These are phyloP conservation scores for Heteromurus nitidus DNA, from an alignment of 2,888 invertebrate genomes.

Conservation along the genomic window DNA sequence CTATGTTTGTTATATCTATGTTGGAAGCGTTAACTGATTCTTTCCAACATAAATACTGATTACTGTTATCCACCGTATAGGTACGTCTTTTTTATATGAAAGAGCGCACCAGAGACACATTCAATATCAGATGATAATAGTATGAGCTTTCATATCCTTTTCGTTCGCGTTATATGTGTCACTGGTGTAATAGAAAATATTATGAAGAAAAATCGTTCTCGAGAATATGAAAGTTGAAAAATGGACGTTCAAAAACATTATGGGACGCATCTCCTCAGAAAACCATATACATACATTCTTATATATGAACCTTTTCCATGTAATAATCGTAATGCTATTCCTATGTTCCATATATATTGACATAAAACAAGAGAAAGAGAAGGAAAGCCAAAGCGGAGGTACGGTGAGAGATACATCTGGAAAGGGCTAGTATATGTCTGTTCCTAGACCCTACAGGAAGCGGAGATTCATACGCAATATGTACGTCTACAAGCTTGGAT, in stretches of 20 bases:
- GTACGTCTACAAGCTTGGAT: too few relatives aligned
- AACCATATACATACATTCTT: conserved; percentile 41
- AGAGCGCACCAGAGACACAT: not conserved
- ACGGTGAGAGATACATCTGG: not conserved
- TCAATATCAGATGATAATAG: conserved; percentile 3
- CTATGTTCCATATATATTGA: not conserved
- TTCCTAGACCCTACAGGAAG: too few relatives aligned
- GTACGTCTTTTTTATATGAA: not conserved
- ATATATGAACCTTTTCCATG: not conserved
- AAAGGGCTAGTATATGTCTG: too few relatives aligned
- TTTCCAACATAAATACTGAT: conserved; percentile 9
- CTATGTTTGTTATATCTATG: too few relatives aligned
- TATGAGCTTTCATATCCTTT: not conserved
- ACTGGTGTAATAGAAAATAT: conserved; percentile 52
- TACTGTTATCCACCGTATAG: not conserved
- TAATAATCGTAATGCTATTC: conserved; percentile 1
- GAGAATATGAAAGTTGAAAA: conserved; percentile 44
- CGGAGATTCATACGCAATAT: too few relatives aligned
- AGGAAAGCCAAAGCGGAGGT: too few relatives aligned
- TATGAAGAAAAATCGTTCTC: conserved; percentile 45
- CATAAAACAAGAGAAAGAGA: not conserved
- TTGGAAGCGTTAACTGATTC: too few relatives aligned
- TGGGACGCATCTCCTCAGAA: conserved; percentile 58
- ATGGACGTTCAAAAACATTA: conserved; percentile 54
- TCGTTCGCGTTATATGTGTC: conserved; percentile 38